phyloP scores from a whole-genome alignment of 2,797 vertebrate genomes.

The Labeo calbasu region DNA sequence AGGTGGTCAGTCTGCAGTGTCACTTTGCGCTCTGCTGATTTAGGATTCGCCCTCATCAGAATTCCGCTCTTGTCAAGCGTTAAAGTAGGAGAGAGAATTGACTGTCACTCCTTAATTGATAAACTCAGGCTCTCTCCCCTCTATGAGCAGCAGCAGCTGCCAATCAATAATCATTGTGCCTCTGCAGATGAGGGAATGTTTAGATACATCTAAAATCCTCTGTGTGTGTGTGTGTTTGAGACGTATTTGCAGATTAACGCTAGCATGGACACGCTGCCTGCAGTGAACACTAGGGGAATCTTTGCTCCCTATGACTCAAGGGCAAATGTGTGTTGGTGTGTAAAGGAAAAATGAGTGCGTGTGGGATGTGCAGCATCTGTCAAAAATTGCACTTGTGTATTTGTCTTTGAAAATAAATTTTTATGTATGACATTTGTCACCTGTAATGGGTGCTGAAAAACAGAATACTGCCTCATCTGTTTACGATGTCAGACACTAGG shows the following conservation, averaged over 20 bases:
- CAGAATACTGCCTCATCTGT: neutral
- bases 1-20: constrained; percentile 2
- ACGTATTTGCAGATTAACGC: constrained; percentile 79
- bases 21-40: constrained; percentile 54
- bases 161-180: constrained; percentile 83
- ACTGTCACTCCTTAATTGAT: constrained; percentile 90
- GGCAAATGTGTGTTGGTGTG: constrained; percentile 37
- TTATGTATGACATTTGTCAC: neutral
- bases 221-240: constrained; percentile 74
- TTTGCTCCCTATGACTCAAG: neutral
- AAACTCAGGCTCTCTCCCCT: constrained; percentile 77
- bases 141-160: constrained; percentile 6
- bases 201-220: constrained; percentile 88
- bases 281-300: neutral
- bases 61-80: constrained; percentile 70
- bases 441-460: neutral
- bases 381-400: neutral
- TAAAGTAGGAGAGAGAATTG: constrained; percentile 81
- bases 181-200: constrained; percentile 75
- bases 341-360: constrained; percentile 1
- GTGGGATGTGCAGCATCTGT: constrained; percentile 5
- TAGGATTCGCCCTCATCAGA: constrained; percentile 70
- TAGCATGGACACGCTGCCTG: constrained; percentile 15
- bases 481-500: neutral
- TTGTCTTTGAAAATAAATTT: neutral